Conservation (phyloP, 2,888 invertebrate genomes). For the Calameuta filiformis region DNA sequence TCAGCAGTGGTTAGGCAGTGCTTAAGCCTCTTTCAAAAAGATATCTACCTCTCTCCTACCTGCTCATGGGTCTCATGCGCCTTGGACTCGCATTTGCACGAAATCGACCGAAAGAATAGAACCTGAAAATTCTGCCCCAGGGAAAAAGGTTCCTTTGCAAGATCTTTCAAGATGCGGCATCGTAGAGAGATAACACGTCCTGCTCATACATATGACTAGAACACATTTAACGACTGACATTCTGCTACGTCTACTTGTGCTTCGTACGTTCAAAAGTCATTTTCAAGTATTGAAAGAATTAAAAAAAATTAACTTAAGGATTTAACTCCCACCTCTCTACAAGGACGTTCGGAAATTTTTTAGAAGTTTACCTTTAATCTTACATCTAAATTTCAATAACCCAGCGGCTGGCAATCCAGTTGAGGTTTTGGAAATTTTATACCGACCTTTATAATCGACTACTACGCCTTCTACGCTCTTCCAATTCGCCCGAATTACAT, state of each 20-base stretch:
- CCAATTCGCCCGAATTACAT: background rate
- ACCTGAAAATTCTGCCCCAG: conserved; percentile 1
- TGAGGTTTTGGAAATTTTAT: no score
- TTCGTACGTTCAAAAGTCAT: background rate
- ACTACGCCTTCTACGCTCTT: no score
- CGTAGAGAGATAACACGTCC: background rate
- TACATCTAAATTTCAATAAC: no score
- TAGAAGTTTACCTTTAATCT: background rate
- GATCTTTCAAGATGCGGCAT: background rate
- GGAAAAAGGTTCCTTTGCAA: background rate
- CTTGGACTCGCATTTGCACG: conserved; percentile 15
- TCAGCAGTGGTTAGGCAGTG: background rate
- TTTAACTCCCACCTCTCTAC: background rate
- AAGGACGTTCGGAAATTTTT: background rate
- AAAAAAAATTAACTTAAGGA: background rate
- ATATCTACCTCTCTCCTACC: conserved; percentile 2
- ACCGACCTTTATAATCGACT: no score
- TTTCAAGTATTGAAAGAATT: background rate
- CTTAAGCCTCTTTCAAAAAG: conserved; percentile 7
- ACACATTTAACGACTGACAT: background rate
- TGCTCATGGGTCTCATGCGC: background rate
- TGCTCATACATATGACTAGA: background rate
- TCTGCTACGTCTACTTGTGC: no score
- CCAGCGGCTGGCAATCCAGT: no score
- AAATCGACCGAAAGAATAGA: conserved; percentile 11